Percentiles rank a stretch among this genome's conserved stretches.
Evolutionary conservation across 2,888 invertebrate species (phyloP).

Genomic region (Tiliacea aurago): DNA sequence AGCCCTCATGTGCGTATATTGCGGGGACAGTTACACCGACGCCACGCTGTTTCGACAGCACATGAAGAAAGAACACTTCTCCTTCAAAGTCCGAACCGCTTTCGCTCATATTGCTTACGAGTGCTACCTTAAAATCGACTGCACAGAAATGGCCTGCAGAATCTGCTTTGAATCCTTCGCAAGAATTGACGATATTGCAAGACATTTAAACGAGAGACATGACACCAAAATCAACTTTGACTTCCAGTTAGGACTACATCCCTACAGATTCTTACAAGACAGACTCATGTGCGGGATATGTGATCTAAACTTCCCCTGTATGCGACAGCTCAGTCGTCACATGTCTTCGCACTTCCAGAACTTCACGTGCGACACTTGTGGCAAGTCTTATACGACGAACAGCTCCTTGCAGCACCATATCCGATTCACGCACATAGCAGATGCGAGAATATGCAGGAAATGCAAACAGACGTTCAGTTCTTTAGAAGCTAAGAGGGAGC

Average conservation of each 20-base stretch:
- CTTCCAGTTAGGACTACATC: slow-evolving; percentile 80
- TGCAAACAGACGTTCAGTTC: slow-evolving; percentile 79
- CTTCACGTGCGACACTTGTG: slow-evolving; percentile 84
- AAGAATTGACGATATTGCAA: slow-evolving; percentile 74
- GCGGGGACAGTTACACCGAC: slow-evolving; percentile 73
- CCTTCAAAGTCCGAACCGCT: slow-evolving; percentile 75
- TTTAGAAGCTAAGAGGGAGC: slow-evolving; percentile 76
- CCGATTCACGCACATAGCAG: slow-evolving; percentile 74
- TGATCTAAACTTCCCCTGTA: slow-evolving; percentile 73
- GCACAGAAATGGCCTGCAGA: slow-evolving; percentile 80
- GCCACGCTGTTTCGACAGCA: slow-evolving; percentile 75
- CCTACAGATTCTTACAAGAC: slow-evolving; percentile 79
- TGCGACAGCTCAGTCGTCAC: slow-evolving; percentile 82
- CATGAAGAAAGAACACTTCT: slow-evolving; percentile 76
- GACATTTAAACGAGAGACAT: slow-evolving; percentile 77
- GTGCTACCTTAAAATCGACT: slow-evolving; percentile 82
- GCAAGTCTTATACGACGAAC: slow-evolving; percentile 81
- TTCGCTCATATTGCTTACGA: slow-evolving; percentile 79
- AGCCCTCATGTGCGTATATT: slow-evolving; percentile 81
- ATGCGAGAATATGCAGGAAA: slow-evolving; percentile 79
- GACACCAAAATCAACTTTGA: slow-evolving; percentile 70
- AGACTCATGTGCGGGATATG: slow-evolving; percentile 80
- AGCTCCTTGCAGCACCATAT: slow-evolving; percentile 80
- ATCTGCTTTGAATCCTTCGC: slow-evolving; percentile 73
- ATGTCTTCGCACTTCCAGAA: slow-evolving; percentile 81